Base-by-base conservation (phyloP, 2,888 invertebrate genomes). In the Coleophora deauratella region DNA sequence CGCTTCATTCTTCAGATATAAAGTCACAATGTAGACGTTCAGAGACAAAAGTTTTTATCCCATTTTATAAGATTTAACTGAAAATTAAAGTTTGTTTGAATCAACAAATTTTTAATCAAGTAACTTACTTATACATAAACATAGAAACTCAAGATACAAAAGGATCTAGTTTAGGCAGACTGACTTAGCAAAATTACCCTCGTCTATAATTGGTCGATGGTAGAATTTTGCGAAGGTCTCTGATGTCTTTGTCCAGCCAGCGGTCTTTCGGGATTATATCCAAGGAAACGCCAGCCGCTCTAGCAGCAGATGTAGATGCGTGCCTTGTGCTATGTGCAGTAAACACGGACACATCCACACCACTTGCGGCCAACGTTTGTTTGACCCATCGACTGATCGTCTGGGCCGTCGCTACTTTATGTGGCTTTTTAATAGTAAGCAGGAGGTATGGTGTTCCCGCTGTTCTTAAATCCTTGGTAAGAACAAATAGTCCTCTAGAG, bases 321-420 rank as follows among this genome's bases (percentile, higher is more conserved):
- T 27, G 33, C 33, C 33, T 33, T 9, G 30, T 31, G 32, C 30
- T 37, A 6, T 37, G 37, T 2, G 32, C 37, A 2, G 3, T 9
- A 30, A 45, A 47, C n/a, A 44, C 13, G 2, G 33, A 6, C 0
- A 32, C 40, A 33, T 47, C 43, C 7, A 47, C 33, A 6, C 47
- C 45, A 35, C 46, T 49, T 2, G 21, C 35, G 1, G 9, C 1
- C 1, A 49, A 10, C 8, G 15, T 27, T 6, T 39, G 33, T 30
- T 45, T 46, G 10, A 49, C 37, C 49, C 46, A 46, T 3, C 46
- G 42, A 0, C 41, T 39, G 3, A 49, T 45, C 2, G 43, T 46
- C 11, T 46, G 46, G 1, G 42, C 27, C 3, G 46, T 35, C 2
- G 37, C 49, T 3, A 42, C 10, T 30, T 27, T 34, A 12, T 43